A percentile compares a stretch with the other conserved stretches of the same genome.
Evolutionary conservation across 30 jellyfish, hydroid and myxozoan genomes (phyloP).

Genomic region (Cassiopea andromeda): DNA sequence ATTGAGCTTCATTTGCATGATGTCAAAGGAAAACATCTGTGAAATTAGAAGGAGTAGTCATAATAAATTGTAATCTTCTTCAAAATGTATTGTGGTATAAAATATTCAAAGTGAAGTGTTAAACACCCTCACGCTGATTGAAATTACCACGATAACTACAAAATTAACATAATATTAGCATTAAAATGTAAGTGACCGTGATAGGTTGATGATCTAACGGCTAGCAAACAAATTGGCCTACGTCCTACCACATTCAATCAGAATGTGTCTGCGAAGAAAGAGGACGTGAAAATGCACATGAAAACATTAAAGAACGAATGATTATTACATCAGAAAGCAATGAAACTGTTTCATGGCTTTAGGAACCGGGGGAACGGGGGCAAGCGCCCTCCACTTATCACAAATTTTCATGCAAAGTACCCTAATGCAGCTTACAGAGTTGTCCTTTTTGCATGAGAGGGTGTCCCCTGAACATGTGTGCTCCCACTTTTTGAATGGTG

Average conservation of each 20-base stretch:
- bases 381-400: no score
- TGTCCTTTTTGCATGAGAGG: no score
- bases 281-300: background rate
- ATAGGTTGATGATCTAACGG: constrained; percentile 51
- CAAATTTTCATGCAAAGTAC: no score
- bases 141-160: constrained; percentile 6
- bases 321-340: no score
- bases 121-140: constrained; percentile 23
- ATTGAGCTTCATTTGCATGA: background rate
- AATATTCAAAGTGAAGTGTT: constrained; percentile 28
- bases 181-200: constrained; percentile 18
- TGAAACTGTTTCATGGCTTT: no score
- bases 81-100: constrained; percentile 21
- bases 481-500: no score
- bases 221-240: constrained; percentile 17
- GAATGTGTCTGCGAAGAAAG: background rate
- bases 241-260: constrained; percentile 10
- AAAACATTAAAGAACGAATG: no score
- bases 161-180: constrained; percentile 1
- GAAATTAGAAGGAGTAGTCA: constrained; percentile 14
- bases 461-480: no score
- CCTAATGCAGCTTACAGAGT: no score
- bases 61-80: constrained; percentile 9
- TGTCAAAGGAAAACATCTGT: constrained; percentile 12
- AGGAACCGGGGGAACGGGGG: no score